Evolutionary conservation across 2,888 invertebrate species (phyloP).

Genomic region (Petrolisthes manimaculis): DNA sequence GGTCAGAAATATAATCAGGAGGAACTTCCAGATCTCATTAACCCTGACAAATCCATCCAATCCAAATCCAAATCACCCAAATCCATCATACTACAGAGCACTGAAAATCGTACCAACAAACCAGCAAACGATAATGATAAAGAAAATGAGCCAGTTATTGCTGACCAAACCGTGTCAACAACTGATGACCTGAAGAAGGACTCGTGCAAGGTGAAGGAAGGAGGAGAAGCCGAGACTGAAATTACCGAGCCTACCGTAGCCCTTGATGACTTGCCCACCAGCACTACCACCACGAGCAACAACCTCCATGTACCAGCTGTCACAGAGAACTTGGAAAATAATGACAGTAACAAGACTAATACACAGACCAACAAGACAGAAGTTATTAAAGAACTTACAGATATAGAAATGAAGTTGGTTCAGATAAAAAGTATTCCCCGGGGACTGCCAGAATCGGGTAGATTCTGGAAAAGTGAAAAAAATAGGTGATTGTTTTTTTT

Average conservation of each 20-base stretch:
- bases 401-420: slow-evolving; percentile 12
- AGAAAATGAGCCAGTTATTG: slow-evolving; percentile 1
- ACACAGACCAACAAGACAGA: not conserved
- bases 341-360: not conserved
- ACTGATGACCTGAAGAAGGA: not conserved
- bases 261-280: not conserved
- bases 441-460: slow-evolving; percentile 42
- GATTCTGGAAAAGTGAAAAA: slow-evolving; percentile 53
- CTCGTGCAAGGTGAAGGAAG: not conserved
- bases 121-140: not conserved
- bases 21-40: not conserved
- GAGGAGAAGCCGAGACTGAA: not conserved
- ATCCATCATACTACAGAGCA: too few relatives aligned
- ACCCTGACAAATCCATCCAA: too few relatives aligned
- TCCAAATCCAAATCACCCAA: too few relatives aligned
- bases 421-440: slow-evolving; percentile 14
- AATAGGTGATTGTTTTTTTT: slow-evolving; percentile 39
- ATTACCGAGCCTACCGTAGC: not conserved
- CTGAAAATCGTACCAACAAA: too few relatives aligned
- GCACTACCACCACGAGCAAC: not conserved
- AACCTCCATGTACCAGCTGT: not conserved
- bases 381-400: not conserved
- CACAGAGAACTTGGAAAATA: not conserved
- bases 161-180: slow-evolving; percentile 1
- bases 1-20: not conserved